These are phyloP conservation scores for Bombus affinis DNA, from an alignment of 1,140 invertebrate species.

Conservation along the genomic window DNA sequence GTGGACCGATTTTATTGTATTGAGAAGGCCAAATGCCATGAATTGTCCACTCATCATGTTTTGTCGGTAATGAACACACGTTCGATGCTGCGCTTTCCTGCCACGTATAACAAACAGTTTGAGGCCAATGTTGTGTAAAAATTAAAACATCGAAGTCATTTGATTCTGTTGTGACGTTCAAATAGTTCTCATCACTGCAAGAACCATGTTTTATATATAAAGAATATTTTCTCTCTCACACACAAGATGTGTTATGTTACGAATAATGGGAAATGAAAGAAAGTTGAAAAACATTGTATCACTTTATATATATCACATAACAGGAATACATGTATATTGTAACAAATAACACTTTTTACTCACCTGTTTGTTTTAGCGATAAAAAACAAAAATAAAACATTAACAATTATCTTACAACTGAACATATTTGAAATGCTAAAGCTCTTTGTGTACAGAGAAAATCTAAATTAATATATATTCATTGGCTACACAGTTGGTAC, in stretches of 20 bases:
- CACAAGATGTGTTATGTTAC: neutral
- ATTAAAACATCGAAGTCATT: slow-evolving; percentile 88
- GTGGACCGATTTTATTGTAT: slow-evolving; percentile 85
- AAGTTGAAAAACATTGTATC: too few relatives aligned
- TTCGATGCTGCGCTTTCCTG: slow-evolving; percentile 84
- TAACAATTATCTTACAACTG: neutral
- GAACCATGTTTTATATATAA: too few relatives aligned
- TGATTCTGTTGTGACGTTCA: neutral
- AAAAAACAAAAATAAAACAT: neutral
- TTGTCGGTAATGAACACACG: slow-evolving; percentile 85
- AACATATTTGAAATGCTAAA: neutral
- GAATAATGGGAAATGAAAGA: neutral
- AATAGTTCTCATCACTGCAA: neutral
- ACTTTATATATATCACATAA: neutral
- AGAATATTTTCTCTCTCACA: too few relatives aligned
- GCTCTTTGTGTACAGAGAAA: neutral
- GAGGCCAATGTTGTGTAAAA: slow-evolving; percentile 92
- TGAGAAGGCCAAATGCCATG: slow-evolving; percentile 93
- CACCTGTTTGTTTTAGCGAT: neutral
- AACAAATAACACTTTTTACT: neutral
- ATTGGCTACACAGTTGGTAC: neutral
- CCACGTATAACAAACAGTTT: slow-evolving; percentile 89
- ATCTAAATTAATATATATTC: too few relatives aligned
- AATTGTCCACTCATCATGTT: slow-evolving; percentile 88
- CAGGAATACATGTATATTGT: neutral